Evolutionary conservation across 1,140 invertebrate species (phyloP), one percentile per base, ranked within the genome.

Genomic region (Hycleus cichorii): DNA sequence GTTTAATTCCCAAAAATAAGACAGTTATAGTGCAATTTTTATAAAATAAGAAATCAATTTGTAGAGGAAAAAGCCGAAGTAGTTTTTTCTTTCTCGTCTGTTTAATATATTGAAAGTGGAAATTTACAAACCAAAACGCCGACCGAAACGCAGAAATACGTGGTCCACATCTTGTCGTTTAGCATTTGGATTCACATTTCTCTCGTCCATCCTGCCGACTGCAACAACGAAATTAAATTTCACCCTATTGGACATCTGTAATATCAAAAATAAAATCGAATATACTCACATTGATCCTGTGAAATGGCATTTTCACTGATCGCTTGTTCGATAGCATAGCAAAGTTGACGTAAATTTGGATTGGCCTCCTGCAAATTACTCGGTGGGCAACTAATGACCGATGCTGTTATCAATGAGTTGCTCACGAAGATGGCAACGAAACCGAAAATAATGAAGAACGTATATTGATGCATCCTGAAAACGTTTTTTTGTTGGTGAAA

Each of bases 101-200:
- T 32, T 32, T 32, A 0, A 5, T 5, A 32, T 32, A 32, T 32
- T 32, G 32, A 32, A 32, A 32, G 7, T 2, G 32, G 32, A 32
- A 32, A 12, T 56, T 55, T 65, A 67, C 49, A 59, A 53, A 55
- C 80, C 81, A 69, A 79, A 78, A 68, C 85, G 80, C 70, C 84
- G 81, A 40, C 88, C 88, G 69, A 90, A 90, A 67, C 87, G 83
- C 47, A 90, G 79, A 74, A 90, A 90, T 48, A 89, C 86, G 74
- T 90, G 88, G 57, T 89, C 87, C 32, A 89, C 83, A 72, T 90
- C 88, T 72, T 90, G 86, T 51, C 88, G 79, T 72, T 90, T 90
- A 49, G 62, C 78, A 49, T 63, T 65, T 50, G 64, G 52, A 25
- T 63, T 63, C 39, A 62, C 68, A 39, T 67, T 64, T 25, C 66